These are phyloP conservation scores for Sardina pilchardus DNA, from an alignment of 2,113 vertebrate genomes.

Conservation along the genomic window DNA sequence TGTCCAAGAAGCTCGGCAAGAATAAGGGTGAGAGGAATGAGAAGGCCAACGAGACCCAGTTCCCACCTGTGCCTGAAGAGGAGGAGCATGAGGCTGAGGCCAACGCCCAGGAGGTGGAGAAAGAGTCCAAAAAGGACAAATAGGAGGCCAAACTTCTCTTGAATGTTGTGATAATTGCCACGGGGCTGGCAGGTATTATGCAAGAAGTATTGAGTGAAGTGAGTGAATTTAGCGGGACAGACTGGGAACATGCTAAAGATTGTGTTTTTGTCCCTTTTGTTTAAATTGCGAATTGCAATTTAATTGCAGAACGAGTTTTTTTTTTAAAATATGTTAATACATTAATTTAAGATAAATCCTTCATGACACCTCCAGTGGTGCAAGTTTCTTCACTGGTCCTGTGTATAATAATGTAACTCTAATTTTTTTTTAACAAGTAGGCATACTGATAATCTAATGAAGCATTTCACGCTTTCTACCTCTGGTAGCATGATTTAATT, in stretches of 20 bases:
- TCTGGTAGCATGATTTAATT: constrained; percentile 20
- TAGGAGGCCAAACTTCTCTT: constrained; percentile 56
- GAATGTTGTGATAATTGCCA: constrained; percentile 19
- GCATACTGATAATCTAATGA: not conserved
- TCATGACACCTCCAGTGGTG: not conserved
- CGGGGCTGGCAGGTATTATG: constrained; percentile 37
- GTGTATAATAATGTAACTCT: not conserved
- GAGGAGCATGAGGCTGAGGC: constrained; percentile 57
- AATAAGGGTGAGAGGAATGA: constrained; percentile 58
- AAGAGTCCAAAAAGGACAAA: constrained; percentile 89
- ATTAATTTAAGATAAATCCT: constrained; percentile 10
- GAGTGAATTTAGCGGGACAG: constrained; percentile 25
- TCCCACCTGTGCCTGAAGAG: constrained; percentile 71
- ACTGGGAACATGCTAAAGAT: constrained; percentile 36
- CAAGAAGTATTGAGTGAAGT: not conserved
- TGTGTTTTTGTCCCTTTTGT: constrained; percentile 24
- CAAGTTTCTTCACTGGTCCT: not conserved
- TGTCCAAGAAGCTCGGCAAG: constrained; percentile 83
- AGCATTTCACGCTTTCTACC: constrained; percentile 37
- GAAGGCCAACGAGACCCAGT: constrained; percentile 53
- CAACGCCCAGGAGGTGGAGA: constrained; percentile 47
- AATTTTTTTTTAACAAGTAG: not conserved
- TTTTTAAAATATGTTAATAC: not conserved
- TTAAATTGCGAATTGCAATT: constrained; percentile 21
- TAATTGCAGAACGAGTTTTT: constrained; percentile 17